These are phyloP conservation scores for Clitarchus hookeri DNA, from an alignment of 2,888 invertebrate genomes.

Conservation along the genomic window DNA sequence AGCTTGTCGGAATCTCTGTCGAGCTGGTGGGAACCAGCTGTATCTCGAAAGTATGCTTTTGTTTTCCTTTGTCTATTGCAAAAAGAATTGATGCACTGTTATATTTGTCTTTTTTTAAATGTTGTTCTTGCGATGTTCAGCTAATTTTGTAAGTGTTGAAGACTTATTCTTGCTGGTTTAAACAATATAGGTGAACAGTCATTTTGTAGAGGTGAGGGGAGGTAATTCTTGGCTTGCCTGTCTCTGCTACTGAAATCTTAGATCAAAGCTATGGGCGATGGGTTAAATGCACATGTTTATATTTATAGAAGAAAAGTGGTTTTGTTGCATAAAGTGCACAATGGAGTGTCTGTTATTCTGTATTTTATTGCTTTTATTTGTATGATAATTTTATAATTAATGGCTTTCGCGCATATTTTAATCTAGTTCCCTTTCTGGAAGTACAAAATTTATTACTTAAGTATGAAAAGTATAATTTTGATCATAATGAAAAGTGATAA, in stretches of 20 bases:
- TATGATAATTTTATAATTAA: background rate
- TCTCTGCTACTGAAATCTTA: background rate
- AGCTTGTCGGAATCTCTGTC: background rate
- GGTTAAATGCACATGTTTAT: background rate
- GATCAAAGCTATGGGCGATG: background rate
- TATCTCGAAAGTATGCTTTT: background rate
- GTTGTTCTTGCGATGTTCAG: background rate
- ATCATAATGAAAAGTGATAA: background rate
- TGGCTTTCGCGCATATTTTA: background rate
- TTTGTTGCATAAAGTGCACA: background rate
- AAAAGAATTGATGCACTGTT: background rate
- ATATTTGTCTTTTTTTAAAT: background rate
- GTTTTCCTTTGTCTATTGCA: background rate
- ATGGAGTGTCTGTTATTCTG: background rate
- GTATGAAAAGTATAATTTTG: background rate
- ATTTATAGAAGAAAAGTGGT: background rate
- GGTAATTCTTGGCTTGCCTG: background rate
- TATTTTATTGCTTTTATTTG: slow-evolving; percentile 14
- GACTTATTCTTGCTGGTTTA: background rate
- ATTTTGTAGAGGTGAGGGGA: background rate
- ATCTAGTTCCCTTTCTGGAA: background rate
- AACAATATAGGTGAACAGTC: background rate
- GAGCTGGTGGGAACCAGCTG: background rate
- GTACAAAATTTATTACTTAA: slow-evolving; percentile 11
- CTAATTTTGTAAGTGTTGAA: background rate